Conservation (phyloP, 2,888 invertebrate genomes). For the Lobophora halterata region DNA sequence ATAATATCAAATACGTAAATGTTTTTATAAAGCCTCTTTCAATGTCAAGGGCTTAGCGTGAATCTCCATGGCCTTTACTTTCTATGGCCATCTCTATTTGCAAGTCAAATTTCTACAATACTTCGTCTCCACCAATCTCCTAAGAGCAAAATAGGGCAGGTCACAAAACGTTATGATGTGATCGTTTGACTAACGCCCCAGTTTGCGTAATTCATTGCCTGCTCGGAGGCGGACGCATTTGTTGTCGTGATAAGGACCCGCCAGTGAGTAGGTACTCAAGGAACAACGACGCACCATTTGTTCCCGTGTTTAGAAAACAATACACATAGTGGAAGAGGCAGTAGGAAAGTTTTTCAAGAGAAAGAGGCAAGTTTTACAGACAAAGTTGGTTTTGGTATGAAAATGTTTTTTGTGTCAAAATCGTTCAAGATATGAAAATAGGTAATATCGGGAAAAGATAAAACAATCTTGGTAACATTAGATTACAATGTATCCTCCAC, state of each 20-base stretch:
- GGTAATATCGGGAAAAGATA: no score
- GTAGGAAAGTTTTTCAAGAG: neutral
- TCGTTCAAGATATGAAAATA: no score
- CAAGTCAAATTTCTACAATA: conserved; percentile 1
- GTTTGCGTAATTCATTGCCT: conserved; percentile 52
- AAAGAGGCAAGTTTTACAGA: no score
- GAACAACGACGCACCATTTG: conserved; percentile 24
- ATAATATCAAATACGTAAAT: no score
- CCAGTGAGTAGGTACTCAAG: conserved; percentile 36
- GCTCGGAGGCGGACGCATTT: conserved; percentile 48
- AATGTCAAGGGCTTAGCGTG: no score
- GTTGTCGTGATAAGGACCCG: conserved; percentile 46
- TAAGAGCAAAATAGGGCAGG: conserved; percentile 26
- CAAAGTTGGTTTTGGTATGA: no score
- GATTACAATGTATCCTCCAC: no score
- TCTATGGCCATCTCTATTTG: conserved; percentile 1
- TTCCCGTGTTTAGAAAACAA: conserved; percentile 22
- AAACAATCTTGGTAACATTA: no score
- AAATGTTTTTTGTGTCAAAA: no score
- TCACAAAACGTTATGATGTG: conserved; percentile 46
- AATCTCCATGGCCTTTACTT: no score
- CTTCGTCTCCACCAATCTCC: conserved; percentile 27
- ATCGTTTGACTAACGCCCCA: conserved; percentile 54
- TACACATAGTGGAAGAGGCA: conserved; percentile 12
- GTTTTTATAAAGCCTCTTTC: no score